A percentile compares a stretch with the other conserved stretches of the same genome.
phyloP scores from a whole-genome alignment of 2,888 invertebrate species.

The Catotricha subobsoleta region DNA sequence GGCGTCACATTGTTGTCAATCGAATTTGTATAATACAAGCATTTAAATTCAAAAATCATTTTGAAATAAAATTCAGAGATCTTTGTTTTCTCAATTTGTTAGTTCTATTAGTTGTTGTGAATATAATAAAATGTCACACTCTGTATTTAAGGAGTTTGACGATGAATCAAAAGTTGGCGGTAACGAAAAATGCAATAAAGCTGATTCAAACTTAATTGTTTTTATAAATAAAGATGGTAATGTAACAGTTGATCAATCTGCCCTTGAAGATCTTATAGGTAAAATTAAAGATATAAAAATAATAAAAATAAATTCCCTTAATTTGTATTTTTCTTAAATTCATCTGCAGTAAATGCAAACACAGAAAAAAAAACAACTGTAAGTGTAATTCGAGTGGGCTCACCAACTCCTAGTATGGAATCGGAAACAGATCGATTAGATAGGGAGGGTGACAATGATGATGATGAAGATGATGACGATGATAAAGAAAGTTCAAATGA shows the following conservation, averaged over 20 bases:
- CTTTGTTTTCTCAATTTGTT: too few relatives aligned
- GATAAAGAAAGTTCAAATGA: constrained; percentile 29
- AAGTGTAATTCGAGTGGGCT: constrained; percentile 40
- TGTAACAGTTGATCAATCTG: constrained; percentile 61
- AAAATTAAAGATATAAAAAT: too few relatives aligned
- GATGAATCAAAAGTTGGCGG: not conserved
- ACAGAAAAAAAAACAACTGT: constrained; percentile 36
- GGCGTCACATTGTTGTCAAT: too few relatives aligned
- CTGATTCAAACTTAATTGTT: constrained; percentile 42
- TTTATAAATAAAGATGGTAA: constrained; percentile 76
- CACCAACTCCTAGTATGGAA: constrained; percentile 28
- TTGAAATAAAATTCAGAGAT: too few relatives aligned
- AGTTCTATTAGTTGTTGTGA: too few relatives aligned
- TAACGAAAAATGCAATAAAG: constrained; percentile 8
- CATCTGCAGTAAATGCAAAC: not conserved
- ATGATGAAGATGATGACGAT: constrained; percentile 35
- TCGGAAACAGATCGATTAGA: constrained; percentile 17
- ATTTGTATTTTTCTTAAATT: not conserved
- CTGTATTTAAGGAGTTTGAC: constrained; percentile 7
- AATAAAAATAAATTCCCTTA: constrained; percentile 2
- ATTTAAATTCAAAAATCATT: too few relatives aligned
- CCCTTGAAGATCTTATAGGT: constrained; percentile 65
- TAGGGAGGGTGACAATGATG: constrained; percentile 18
- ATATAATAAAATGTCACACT: constrained; percentile 10
- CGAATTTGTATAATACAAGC: too few relatives aligned